phyloP scores from a whole-genome alignment of 2,888 invertebrate species.

The Pheosia tremula region DNA sequence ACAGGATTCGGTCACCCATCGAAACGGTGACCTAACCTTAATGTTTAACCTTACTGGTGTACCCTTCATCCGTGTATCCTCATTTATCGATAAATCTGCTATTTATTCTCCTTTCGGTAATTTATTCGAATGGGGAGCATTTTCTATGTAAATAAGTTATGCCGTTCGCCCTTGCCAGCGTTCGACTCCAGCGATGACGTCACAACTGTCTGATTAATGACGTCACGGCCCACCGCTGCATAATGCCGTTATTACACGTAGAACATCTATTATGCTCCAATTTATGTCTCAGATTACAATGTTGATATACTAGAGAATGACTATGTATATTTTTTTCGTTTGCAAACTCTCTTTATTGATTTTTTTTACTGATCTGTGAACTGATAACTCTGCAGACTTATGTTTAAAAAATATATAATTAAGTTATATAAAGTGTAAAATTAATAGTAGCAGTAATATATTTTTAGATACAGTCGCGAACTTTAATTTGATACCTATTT shows the following conservation, averaged over 20 bases:
- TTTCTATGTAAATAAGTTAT: constrained; percentile 49
- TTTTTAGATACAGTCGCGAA: too few species aligned
- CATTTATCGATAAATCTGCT: constrained; percentile 7
- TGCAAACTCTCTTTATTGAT: too few species aligned
- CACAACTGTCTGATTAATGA: constrained; percentile 57
- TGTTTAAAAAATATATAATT: too few species aligned
- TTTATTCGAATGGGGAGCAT: constrained; percentile 47
- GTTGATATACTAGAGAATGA: not conserved
- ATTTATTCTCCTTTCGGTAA: constrained; percentile 22
- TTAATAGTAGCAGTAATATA: too few species aligned
- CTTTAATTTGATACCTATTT: too few species aligned
- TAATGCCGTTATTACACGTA: constrained; percentile 10
- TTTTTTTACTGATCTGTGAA: too few species aligned
- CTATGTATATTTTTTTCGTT: not conserved
- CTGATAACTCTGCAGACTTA: too few species aligned
- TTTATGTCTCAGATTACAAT: constrained; percentile 2
- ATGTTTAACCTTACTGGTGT: not conserved
- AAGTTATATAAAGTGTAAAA: too few species aligned
- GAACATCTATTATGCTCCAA: constrained; percentile 1
- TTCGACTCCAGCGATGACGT: constrained; percentile 55
- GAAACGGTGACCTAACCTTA: not conserved
- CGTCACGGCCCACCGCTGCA: constrained; percentile 46
- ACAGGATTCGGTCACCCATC: not conserved
- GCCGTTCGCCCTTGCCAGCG: constrained; percentile 29
- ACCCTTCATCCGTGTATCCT: not conserved